Percentiles rank a stretch among this genome's conserved stretches.
Conservation (phyloP, 2,888 invertebrate species). For the Bombyx huttoni region DNA sequence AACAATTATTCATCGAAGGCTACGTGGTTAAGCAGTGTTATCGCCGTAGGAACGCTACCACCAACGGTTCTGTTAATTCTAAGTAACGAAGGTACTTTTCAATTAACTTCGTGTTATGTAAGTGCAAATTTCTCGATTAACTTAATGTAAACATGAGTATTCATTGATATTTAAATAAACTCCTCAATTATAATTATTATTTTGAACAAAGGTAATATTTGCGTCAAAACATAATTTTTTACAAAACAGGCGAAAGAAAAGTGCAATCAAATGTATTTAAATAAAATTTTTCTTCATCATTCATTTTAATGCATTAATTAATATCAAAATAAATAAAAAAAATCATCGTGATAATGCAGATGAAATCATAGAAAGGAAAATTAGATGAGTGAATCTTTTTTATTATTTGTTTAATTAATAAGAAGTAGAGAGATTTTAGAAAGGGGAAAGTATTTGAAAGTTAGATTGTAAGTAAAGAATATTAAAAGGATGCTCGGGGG, state of each 20-base stretch:
- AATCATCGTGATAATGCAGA: slow-evolving; percentile 38
- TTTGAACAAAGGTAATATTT: slow-evolving; percentile 31
- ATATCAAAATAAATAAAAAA: slow-evolving; percentile 24
- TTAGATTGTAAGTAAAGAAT: slow-evolving; percentile 46
- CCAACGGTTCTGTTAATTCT: slow-evolving; percentile 49
- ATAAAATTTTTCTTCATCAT: slow-evolving; percentile 32
- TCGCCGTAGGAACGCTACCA: slow-evolving; percentile 51
- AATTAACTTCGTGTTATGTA: slow-evolving; percentile 50
- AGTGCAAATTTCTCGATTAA: slow-evolving; percentile 51
- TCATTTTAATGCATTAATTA: slow-evolving; percentile 47
- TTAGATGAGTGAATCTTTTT: slow-evolving; percentile 35
- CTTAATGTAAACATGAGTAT: slow-evolving; percentile 40
- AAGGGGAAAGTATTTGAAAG: slow-evolving; percentile 44
- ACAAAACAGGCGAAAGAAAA: slow-evolving; percentile 53
- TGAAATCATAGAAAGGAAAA: slow-evolving; percentile 32
- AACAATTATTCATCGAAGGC: slow-evolving; percentile 25
- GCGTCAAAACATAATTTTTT: slow-evolving; percentile 44
- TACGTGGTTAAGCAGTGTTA: slow-evolving; percentile 63
- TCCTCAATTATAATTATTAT: slow-evolving; percentile 37
- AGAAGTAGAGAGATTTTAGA: slow-evolving; percentile 38
- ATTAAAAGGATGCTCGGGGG: slow-evolving; percentile 42
- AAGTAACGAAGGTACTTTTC: slow-evolving; percentile 36
- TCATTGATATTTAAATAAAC: slow-evolving; percentile 49
- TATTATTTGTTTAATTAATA: slow-evolving; percentile 30
- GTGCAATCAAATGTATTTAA: slow-evolving; percentile 41